A percentile compares a stretch with the other conserved stretches of the same genome.
These are phyloP conservation scores for Epinotia brunnichana DNA, from an alignment of 2,888 invertebrate species.

Conservation along the genomic window DNA sequence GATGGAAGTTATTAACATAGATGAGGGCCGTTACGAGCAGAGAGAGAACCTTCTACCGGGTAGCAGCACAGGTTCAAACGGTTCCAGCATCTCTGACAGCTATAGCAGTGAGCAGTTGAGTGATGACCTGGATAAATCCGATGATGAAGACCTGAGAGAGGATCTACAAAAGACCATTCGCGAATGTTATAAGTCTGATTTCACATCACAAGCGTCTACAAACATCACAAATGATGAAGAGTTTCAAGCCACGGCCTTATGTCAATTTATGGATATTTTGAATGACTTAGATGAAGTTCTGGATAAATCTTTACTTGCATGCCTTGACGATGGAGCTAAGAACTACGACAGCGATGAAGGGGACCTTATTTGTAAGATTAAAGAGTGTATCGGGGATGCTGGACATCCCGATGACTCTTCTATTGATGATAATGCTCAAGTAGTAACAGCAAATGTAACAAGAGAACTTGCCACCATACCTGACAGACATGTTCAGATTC, in stretches of 20 bases:
- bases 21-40: constrained; percentile 74
- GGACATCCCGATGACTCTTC: constrained; percentile 61
- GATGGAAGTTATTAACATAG: constrained; percentile 76
- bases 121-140: constrained; percentile 69
- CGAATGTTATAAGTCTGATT: constrained; percentile 78
- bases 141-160: constrained; percentile 74
- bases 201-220: constrained; percentile 72
- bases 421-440: constrained; percentile 73
- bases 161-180: constrained; percentile 78
- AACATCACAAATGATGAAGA: constrained; percentile 78
- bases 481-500: constrained; percentile 53
- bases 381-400: constrained; percentile 67
- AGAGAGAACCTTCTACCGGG: constrained; percentile 62
- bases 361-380: constrained; percentile 78
- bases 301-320: constrained; percentile 79
- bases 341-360: constrained; percentile 75
- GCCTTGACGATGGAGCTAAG: constrained; percentile 71
- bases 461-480: constrained; percentile 57
- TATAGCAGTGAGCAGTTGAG: constrained; percentile 60
- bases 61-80: constrained; percentile 68
- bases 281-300: constrained; percentile 84
- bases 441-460: constrained; percentile 61
- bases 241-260: constrained; percentile 77
- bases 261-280: constrained; percentile 82
- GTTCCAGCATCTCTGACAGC: constrained; percentile 66